Conservation (phyloP, 2,888 invertebrate species). For the Acleris holmiana region DNA sequence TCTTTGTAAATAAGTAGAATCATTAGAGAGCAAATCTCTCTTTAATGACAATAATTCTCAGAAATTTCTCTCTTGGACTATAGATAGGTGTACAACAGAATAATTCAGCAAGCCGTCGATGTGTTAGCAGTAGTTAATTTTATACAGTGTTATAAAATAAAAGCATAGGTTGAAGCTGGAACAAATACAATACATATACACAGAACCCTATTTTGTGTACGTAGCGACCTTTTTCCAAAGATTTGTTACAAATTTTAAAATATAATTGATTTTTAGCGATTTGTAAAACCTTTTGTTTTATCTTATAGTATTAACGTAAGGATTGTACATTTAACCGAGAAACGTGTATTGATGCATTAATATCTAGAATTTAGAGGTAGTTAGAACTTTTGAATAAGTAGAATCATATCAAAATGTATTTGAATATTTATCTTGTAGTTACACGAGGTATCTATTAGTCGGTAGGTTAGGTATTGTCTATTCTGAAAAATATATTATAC, state of each 20-base stretch:
- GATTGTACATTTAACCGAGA: constrained; percentile 33
- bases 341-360: constrained; percentile 67
- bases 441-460: too few relatives aligned
- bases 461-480: neutral
- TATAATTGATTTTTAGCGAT: neutral
- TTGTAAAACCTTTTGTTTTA: constrained; percentile 24
- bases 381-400: neutral
- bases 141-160: constrained; percentile 42
- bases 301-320: constrained; percentile 12
- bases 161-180: constrained; percentile 80
- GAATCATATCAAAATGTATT: too few relatives aligned
- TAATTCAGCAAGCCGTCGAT: constrained; percentile 78
- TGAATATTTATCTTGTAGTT: too few relatives aligned
- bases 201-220: constrained; percentile 30
- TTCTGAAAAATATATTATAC: neutral
- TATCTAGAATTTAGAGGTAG: constrained; percentile 39
- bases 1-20: constrained; percentile 20
- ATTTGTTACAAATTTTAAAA: neutral
- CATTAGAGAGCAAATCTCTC: neutral
- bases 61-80: neutral
- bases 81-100: constrained; percentile 41
- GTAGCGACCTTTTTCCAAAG: constrained; percentile 13
- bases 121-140: constrained; percentile 62
- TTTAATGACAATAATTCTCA: neutral
- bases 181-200: constrained; percentile 60